Evolutionary conservation across 2,888 invertebrate species (phyloP).

Genomic region (Diploptera punctata): DNA sequence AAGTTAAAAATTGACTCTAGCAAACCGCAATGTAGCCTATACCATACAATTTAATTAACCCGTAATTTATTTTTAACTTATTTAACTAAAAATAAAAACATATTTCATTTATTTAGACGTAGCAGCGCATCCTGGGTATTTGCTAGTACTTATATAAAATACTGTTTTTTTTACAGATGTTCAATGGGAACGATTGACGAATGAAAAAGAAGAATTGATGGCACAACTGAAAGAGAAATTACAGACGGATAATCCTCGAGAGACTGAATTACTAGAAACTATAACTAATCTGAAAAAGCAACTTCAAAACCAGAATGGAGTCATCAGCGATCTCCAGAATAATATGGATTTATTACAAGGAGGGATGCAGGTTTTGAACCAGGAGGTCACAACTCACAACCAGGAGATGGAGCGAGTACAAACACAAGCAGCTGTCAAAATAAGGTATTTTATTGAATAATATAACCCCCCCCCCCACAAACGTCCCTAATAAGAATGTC

Average conservation of each 20-base stretch:
- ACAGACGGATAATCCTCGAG: slow-evolving; percentile 52
- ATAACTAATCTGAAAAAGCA: slow-evolving; percentile 55
- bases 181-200: slow-evolving; percentile 30
- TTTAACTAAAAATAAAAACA: no score
- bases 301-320: slow-evolving; percentile 52
- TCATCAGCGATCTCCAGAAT: slow-evolving; percentile 55
- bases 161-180: slow-evolving; percentile 12
- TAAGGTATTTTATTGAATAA: slow-evolving; percentile 53
- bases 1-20: no score
- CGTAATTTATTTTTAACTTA: no score
- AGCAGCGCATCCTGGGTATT: no score
- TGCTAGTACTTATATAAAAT: no score
- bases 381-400: slow-evolving; percentile 54
- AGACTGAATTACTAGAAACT: slow-evolving; percentile 50
- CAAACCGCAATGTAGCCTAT: no score
- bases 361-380: slow-evolving; percentile 56
- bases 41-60: no score
- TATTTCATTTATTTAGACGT: no score
- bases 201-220: slow-evolving; percentile 67
- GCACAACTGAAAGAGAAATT: slow-evolving; percentile 67
- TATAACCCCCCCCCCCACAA: no score
- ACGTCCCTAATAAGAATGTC: neutral
- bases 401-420: slow-evolving; percentile 52
- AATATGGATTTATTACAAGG: slow-evolving; percentile 57
- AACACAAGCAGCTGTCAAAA: slow-evolving; percentile 52